phyloP scores from a whole-genome alignment of 2,113 vertebrate genomes.

The Macaca mulatta region DNA sequence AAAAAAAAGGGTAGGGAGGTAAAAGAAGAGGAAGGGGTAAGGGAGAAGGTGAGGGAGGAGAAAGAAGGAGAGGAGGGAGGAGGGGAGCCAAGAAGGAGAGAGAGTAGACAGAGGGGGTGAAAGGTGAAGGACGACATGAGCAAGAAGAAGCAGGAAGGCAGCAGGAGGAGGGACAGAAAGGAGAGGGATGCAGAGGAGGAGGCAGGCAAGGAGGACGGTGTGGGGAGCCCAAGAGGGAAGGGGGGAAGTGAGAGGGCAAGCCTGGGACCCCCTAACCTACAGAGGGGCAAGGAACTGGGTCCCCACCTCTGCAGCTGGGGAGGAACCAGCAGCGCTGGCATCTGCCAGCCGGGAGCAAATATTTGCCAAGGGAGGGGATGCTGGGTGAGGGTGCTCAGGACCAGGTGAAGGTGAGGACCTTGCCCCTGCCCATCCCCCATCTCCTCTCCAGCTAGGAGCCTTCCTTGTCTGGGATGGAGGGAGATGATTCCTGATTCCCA shows the following conservation, averaged over 20 bases:
- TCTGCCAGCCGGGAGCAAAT: constrained; percentile 37
- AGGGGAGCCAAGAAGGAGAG: too few relatives aligned
- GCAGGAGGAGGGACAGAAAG: not conserved
- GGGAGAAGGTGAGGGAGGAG: fast-evolving
- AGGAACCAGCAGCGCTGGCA: constrained; percentile 2
- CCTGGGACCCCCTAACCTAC: not conserved
- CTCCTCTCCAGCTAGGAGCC: not conserved
- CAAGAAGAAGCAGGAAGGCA: too few relatives aligned
- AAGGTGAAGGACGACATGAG: not conserved
- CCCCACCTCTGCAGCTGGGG: not conserved
- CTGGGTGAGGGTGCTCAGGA: not conserved
- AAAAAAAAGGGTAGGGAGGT: too few relatives aligned
- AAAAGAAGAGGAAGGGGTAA: too few relatives aligned
- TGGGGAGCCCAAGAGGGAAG: not conserved
- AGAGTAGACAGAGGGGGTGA: not conserved
- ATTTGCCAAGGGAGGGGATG: constrained; percentile 70
- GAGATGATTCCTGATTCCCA: too few relatives aligned
- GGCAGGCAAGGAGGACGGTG: too few relatives aligned
- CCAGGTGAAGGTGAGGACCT: not conserved
- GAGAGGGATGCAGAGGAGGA: not conserved
- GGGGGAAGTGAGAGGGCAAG: too few relatives aligned
- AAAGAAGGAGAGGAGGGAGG: too few relatives aligned
- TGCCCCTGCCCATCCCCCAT: not conserved
- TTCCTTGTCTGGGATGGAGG: fast-evolving
- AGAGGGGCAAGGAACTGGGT: not conserved